Conservation (phyloP, 2,888 invertebrate genomes). For the Formica aserva region DNA sequence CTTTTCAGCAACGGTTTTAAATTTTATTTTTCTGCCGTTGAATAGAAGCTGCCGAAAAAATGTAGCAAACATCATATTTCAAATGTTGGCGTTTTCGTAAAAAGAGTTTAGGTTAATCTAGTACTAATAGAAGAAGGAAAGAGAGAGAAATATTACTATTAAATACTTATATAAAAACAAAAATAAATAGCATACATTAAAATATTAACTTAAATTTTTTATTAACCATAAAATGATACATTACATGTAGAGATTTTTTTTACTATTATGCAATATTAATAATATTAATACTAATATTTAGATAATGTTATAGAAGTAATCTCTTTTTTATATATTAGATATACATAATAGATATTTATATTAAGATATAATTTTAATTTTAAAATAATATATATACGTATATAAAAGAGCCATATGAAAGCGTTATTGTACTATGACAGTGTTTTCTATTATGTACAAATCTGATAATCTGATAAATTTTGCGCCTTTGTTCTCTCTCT, state of each 20-base stretch:
- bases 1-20: constrained; percentile 2
- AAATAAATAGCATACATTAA: background rate
- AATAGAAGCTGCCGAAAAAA: constrained; percentile 36
- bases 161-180: constrained; percentile 5
- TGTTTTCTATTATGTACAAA: background rate
- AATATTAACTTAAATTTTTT: background rate
- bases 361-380: background rate
- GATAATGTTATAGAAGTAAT: background rate
- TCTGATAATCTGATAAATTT: background rate
- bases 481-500: background rate
- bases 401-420: background rate
- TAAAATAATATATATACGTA: background rate
- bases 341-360: background rate
- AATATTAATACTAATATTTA: constrained; percentile 4
- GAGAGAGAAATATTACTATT: background rate
- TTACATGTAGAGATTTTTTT: background rate
- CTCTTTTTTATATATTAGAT: background rate
- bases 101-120: constrained; percentile 1
- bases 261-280: constrained; percentile 1
- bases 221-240: background rate
- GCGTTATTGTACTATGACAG: background rate
- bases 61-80: constrained; percentile 39
- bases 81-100: background rate
- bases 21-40: constrained; percentile 33
- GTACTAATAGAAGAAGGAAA: background rate